Percentiles rank a stretch among this genome's conserved stretches.
Evolutionary conservation across 1,140 invertebrate species (phyloP).

Genomic region (Drosophila sulfurigaster): DNA sequence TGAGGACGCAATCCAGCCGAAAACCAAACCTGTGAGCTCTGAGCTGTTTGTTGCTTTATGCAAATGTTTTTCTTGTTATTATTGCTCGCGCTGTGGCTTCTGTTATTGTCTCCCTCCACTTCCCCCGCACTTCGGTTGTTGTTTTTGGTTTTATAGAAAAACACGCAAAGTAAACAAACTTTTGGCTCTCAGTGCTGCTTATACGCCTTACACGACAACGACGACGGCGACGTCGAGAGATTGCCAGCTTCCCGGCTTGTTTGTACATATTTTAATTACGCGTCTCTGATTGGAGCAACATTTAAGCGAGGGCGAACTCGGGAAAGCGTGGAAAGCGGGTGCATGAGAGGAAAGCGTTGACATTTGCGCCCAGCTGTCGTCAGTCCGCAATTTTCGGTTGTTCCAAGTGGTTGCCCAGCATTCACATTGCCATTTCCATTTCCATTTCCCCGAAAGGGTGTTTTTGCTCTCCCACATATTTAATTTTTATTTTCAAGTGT

Average conservation of each 20-base stretch:
- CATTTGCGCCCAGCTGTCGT: slow-evolving; percentile 68
- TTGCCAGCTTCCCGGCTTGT: slow-evolving; percentile 60
- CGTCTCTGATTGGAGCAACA: slow-evolving; percentile 75
- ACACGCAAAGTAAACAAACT: slow-evolving; percentile 80
- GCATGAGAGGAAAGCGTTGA: slow-evolving; percentile 48
- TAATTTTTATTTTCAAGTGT: slow-evolving; percentile 29
- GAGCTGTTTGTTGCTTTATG: slow-evolving; percentile 78
- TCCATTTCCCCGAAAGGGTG: slow-evolving; percentile 35
- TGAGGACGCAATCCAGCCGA: slow-evolving; percentile 40
- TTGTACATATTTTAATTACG: slow-evolving; percentile 83
- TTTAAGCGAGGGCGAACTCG: slow-evolving; percentile 25
- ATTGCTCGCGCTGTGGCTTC: slow-evolving; percentile 58
- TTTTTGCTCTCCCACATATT: not conserved
- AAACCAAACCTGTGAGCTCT: slow-evolving; percentile 18
- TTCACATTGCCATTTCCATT: slow-evolving; percentile 28
- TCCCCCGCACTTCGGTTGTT: slow-evolving; percentile 26
- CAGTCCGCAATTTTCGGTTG: slow-evolving; percentile 55
- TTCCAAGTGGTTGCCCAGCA: slow-evolving; percentile 49
- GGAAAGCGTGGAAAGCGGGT: slow-evolving; percentile 13
- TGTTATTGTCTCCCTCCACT: slow-evolving; percentile 14
- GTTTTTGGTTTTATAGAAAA: slow-evolving; percentile 77
- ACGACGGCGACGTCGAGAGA: slow-evolving; percentile 18
- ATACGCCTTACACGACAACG: slow-evolving; percentile 25
- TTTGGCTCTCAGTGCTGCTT: slow-evolving; percentile 36
- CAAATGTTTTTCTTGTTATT: slow-evolving; percentile 82